Conservation (phyloP, 1,140 invertebrate genomes). For the Solen grandis region DNA sequence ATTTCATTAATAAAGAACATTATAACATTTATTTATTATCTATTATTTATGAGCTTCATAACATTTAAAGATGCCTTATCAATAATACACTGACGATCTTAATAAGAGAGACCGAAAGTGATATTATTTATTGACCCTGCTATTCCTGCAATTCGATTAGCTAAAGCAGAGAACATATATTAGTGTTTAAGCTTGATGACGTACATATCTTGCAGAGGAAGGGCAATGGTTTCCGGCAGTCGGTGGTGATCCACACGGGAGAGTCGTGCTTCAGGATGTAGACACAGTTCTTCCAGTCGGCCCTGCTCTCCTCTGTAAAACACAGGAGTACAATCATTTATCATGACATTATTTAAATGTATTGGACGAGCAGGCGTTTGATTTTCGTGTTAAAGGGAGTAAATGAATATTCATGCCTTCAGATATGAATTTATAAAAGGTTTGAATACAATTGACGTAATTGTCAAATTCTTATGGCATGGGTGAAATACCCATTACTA, state of each 20-base stretch:
- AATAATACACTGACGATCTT: too few species aligned
- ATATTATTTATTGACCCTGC: too few species aligned
- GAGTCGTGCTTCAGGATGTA: conserved; percentile 52
- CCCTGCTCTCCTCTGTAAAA: conserved; percentile 31
- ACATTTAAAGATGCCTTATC: too few species aligned
- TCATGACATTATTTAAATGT: not conserved
- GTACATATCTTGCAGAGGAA: conserved; percentile 56
- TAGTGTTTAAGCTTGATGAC: too few species aligned
- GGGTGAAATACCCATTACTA: too few species aligned
- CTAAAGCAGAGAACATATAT: too few species aligned
- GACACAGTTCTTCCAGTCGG: conserved; percentile 56
- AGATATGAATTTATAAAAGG: not conserved
- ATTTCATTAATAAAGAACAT: too few species aligned
- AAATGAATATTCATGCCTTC: not conserved
- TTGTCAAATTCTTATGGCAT: too few species aligned
- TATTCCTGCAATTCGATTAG: too few species aligned
- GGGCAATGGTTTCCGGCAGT: conserved; percentile 41
- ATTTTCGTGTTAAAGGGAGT: not conserved
- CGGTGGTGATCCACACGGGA: conserved; percentile 43
- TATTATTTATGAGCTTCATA: too few species aligned
- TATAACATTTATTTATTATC: too few species aligned
- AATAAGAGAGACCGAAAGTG: too few species aligned
- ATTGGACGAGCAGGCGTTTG: not conserved
- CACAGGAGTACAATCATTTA: not conserved
- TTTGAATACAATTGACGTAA: not conserved